These are phyloP conservation scores for Aleiodes leptofemur DNA, from an alignment of 2,888 invertebrate genomes.

Conservation along the genomic window DNA sequence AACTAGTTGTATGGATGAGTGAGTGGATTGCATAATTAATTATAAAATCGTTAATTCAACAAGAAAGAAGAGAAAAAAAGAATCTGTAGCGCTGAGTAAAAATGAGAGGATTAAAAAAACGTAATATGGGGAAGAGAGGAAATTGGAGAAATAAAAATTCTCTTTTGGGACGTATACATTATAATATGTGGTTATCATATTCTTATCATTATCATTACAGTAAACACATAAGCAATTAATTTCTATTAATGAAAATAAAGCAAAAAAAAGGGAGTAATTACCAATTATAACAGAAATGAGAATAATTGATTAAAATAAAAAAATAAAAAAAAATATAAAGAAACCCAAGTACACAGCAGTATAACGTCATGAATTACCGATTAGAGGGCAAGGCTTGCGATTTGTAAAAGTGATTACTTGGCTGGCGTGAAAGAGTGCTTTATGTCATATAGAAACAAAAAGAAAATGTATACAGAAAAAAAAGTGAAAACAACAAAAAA, in stretches of 20 bases:
- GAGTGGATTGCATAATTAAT: slow-evolving; percentile 29
- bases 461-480: slow-evolving; percentile 33
- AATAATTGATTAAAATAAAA: slow-evolving; percentile 36
- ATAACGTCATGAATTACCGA: slow-evolving; percentile 53
- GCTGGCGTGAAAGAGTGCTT: slow-evolving; percentile 60
- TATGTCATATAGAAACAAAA: slow-evolving; percentile 51
- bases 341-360: slow-evolving; percentile 46
- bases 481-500: too few relatives aligned
- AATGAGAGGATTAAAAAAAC: slow-evolving; percentile 31
- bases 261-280: slow-evolving; percentile 55
- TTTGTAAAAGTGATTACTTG: slow-evolving; percentile 59
- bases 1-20: slow-evolving; percentile 37
- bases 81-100: slow-evolving; percentile 33
- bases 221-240: slow-evolving; percentile 44
- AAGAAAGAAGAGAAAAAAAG: slow-evolving; percentile 26
- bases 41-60: slow-evolving; percentile 32
- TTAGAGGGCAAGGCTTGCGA: slow-evolving; percentile 57
- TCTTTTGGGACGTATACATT: slow-evolving; percentile 50
- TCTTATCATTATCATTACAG: slow-evolving; percentile 54
- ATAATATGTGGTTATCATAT: slow-evolving; percentile 53
- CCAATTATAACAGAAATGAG: slow-evolving; percentile 37
- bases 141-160: slow-evolving; percentile 10
- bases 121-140: slow-evolving; percentile 38
- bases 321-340: slow-evolving; percentile 28
- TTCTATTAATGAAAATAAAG: slow-evolving; percentile 50